These are phyloP conservation scores for Apodemus agrarius DNA, from an alignment of 2,797 vertebrate species.

Conservation along the genomic window DNA sequence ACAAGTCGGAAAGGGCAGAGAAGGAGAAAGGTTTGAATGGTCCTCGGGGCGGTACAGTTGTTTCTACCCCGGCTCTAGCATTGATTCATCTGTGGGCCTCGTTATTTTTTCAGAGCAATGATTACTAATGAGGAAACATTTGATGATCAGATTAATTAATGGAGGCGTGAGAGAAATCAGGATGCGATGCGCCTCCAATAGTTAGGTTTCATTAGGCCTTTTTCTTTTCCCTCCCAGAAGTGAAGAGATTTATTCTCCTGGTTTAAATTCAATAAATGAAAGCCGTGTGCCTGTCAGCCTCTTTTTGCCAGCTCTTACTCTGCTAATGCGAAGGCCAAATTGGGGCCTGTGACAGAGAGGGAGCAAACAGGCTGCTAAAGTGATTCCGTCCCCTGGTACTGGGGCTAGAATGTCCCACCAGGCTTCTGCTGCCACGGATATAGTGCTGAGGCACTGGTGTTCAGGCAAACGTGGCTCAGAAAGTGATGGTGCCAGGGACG, in stretches of 20 bases:
- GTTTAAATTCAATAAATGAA: slow-evolving; percentile 59
- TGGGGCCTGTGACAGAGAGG: neutral
- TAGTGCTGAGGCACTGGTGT: neutral
- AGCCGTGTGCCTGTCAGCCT: neutral
- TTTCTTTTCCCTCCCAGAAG: slow-evolving; percentile 38
- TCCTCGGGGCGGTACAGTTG: neutral
- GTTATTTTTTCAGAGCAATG: slow-evolving; percentile 72
- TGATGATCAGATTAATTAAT: slow-evolving; percentile 76
- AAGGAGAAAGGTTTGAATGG: neutral
- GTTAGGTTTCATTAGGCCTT: slow-evolving; percentile 63
- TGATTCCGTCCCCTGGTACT: neutral
- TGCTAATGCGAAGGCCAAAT: neutral
- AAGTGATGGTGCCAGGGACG: neutral
- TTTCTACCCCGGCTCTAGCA: slow-evolving; percentile 20
- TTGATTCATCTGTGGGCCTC: slow-evolving; percentile 24
- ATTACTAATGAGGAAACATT: slow-evolving; percentile 73
- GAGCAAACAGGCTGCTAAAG: neutral
- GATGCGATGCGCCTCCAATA: slow-evolving; percentile 47
- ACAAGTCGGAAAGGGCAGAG: neutral
- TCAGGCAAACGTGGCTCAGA: neutral
- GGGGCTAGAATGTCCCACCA: rapidly evolving
- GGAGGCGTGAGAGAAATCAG: slow-evolving; percentile 24
- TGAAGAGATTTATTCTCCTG: slow-evolving; percentile 55
- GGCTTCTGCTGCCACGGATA: neutral
- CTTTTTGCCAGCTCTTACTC: slow-evolving; percentile 13